Evolutionary conservation across 2,888 invertebrate genomes (phyloP).

Genomic region (Dryobotodes eremita): DNA sequence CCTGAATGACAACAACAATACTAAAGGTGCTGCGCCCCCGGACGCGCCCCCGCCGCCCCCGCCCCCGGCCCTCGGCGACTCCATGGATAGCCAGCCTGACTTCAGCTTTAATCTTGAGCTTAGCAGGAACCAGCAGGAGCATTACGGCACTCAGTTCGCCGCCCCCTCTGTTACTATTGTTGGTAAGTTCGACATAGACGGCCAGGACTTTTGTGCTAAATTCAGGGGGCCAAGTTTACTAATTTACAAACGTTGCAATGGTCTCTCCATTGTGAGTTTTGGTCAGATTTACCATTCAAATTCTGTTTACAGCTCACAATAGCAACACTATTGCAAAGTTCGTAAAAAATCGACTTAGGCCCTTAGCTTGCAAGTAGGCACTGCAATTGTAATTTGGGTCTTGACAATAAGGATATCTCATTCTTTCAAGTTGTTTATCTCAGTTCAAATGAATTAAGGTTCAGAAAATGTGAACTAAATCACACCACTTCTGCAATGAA

Average conservation of each 20-base stretch:
- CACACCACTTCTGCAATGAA: not conserved
- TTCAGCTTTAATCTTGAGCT: slow-evolving; percentile 93
- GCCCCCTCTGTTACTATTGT: slow-evolving; percentile 85
- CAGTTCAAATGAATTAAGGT: not conserved
- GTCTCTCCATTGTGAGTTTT: not conserved
- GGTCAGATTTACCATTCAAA: not conserved
- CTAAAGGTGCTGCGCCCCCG: slow-evolving; percentile 85
- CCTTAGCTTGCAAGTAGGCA: slow-evolving; percentile 11
- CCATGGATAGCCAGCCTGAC: slow-evolving; percentile 85
- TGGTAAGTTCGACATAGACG: slow-evolving; percentile 79
- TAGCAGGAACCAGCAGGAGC: slow-evolving; percentile 93
- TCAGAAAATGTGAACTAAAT: not conserved
- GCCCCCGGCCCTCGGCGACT: slow-evolving; percentile 80
- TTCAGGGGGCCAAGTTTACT: not conserved
- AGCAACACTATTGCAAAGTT: not conserved
- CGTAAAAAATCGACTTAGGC: not conserved
- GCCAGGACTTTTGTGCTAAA: not conserved
- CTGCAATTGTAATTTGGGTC: not conserved
- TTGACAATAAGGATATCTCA: not conserved
- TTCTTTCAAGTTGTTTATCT: not conserved
- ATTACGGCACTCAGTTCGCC: slow-evolving; percentile 93
- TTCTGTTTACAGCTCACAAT: not conserved
- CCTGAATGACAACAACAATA: slow-evolving; percentile 82
- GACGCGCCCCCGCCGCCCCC: slow-evolving; percentile 90
- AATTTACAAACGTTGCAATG: not conserved